phyloP scores from a whole-genome alignment of 2,113 vertebrate species.

The Oreochromis niloticus region DNA sequence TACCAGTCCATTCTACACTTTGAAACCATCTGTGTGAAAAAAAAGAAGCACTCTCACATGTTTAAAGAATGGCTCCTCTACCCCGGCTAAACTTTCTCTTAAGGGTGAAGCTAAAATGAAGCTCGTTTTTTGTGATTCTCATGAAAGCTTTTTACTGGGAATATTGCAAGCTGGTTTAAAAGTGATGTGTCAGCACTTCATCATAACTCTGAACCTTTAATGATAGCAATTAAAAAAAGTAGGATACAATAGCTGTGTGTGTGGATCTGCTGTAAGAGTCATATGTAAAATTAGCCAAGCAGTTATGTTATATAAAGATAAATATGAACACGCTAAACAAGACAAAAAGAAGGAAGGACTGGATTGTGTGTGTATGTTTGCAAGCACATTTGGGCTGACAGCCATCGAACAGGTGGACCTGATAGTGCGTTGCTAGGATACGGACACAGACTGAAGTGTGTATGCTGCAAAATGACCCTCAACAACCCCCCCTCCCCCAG shows the following conservation, averaged over 20 bases:
- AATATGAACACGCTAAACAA: not conserved
- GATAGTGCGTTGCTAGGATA: constrained; percentile 53
- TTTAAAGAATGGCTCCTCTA: not conserved
- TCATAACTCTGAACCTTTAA: not conserved
- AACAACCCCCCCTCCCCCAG: constrained; percentile 6
- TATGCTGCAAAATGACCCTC: constrained; percentile 11
- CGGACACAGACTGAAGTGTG: constrained; percentile 5
- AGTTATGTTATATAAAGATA: not conserved
- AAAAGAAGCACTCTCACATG: not conserved
- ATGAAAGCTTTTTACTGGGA: not conserved
- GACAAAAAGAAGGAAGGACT: not conserved
- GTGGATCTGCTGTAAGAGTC: not conserved
- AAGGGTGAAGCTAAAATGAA: not conserved
- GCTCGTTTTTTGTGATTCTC: not conserved
- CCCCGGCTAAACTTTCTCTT: not conserved
- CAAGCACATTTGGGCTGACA: constrained; percentile 8
- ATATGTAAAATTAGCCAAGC: not conserved
- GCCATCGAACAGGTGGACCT: constrained; percentile 44
- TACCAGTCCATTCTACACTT: not conserved
- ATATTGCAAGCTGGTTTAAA: not conserved
- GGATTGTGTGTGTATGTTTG: not conserved
- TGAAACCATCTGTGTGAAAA: not conserved
- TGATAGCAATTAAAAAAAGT: not conserved
- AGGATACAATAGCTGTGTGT: not conserved
- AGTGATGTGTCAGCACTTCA: not conserved